Base-by-base conservation (phyloP, 2,888 invertebrate species). In the Macrophya alboannulata region DNA sequence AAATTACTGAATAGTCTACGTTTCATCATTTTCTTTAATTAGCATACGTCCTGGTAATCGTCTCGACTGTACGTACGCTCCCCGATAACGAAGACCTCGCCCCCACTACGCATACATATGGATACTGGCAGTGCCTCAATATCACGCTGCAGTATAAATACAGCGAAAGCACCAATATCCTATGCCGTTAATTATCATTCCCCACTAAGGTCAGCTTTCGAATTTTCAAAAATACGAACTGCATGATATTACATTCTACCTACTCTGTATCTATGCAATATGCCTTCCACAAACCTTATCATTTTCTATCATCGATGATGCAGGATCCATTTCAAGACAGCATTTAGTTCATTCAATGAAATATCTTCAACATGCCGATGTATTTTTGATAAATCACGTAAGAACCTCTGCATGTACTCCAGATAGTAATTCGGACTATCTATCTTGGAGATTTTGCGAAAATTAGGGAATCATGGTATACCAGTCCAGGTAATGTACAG, bases 1-100 rank as follows among this genome's bases (percentile, higher is more conserved):
- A 81, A 81, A 81, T 81, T 81, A 81, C 81, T 81, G 81, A 81
- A 81, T 81, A 81, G 81, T 81, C 81, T 81, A 81, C 81, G 81
- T 81, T 81, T 81, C 81, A 81, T 81, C 81, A 81, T 81, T 81
- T 81, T 59, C 81, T 81, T 81, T 62, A 81, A 81, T 81, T 81
- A 81, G 81, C 81, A 81, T 81, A 62, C 43, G 43, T 62, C 12
- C 62, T 62, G 59, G 40, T 81, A 51, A 77, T 74, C 72, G 72
- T 74, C 72, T 43, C 45, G 10, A 68, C 37, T 55, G 10, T 43
- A 74, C 72, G 10, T 43, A 74, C 72, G 45, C 45, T 74, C 10
- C 43, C 43, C 45, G 72, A 74, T 74, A 74, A 45, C 72, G 72
- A 21, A 74, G 72, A 45, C 43, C 43, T 45, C 72, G 25, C 72